Evolutionary conservation across 1,140 invertebrate genomes (phyloP).

Genomic region (Daktulosphaira vitifoliae): DNA sequence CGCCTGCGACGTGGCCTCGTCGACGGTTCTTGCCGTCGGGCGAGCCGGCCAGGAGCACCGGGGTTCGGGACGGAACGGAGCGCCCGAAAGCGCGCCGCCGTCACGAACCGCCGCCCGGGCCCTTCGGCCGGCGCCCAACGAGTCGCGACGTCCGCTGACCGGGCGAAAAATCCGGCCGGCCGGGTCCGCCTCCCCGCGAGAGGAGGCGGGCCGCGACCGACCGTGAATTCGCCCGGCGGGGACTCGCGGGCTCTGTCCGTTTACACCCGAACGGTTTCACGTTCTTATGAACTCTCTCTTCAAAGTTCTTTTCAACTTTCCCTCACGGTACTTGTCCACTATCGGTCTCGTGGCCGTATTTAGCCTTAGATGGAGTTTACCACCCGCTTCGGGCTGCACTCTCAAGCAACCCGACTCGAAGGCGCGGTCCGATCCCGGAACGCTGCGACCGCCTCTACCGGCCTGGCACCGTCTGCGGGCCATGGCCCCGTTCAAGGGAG

Average conservation of each 20-base stretch:
- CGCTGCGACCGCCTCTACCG: constrained; percentile 49
- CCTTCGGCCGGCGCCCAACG: not conserved
- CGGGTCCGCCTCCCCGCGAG: not conserved
- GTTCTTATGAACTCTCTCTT: constrained; percentile 80
- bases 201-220: not conserved
- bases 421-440: constrained; percentile 50
- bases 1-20: constrained; percentile 46
- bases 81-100: not conserved
- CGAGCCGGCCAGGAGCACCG: constrained; percentile 38
- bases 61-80: not conserved
- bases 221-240: constrained; percentile 8
- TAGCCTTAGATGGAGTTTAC: constrained; percentile 80
- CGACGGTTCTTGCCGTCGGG: constrained; percentile 41
- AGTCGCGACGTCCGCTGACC: not conserved
- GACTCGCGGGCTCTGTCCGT: constrained; percentile 40
- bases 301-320: constrained; percentile 85
- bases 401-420: constrained; percentile 75
- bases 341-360: constrained; percentile 75
- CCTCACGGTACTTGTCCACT: constrained; percentile 85
- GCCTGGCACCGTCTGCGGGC: constrained; percentile 63
- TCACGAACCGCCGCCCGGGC: not conserved
- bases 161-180: not conserved
- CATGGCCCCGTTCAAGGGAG: constrained; percentile 58
- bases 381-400: constrained; percentile 74
- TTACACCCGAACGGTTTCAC: constrained; percentile 69